Evolutionary conservation across 1,140 invertebrate genomes (phyloP), one percentile per base, ranked within the genome.

Genomic region (Nephotettix cincticeps): DNA sequence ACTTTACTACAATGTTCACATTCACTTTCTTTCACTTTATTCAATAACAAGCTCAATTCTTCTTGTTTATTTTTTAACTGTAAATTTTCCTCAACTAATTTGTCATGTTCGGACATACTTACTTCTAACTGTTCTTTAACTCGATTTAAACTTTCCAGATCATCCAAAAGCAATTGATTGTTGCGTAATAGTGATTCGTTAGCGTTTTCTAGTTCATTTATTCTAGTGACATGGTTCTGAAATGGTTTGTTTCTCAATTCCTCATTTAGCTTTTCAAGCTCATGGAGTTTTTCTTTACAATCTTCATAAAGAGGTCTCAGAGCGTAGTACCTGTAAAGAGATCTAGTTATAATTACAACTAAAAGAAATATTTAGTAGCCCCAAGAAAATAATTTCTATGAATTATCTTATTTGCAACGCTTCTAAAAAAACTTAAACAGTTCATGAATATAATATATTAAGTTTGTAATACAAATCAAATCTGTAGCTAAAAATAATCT

Each of bases 231-330:
- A 27, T 61, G 14, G 87, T 85, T 71, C 88, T 85, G 75, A 91
- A 89, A 47, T 91, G 79, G 76, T 91, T 88, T 71, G 25, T 84
- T 83, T 75, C 91, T 89, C 71, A 92, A 80, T 75, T 89, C 85
- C 70, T 88, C 85, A 75, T 89, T 89, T 19, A 90, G 90, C 70
- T 85, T 72, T 68, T 72, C 69, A 54, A 74, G 43, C 19, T 67
- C 40, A 17, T 67, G 64, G 2, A 67, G 40, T 67, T 25, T 67
- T 67, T 54, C 47, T 29, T 61, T 61, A 29, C 56, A 61, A 9
- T 75, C 71, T 69, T 82, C 81, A 36, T 79, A 79, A 71, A 77
- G 69, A 17, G 81, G 81, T 71, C 80, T 77, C 43, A 82, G 69
- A 68, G 80, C 81, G 66, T 80, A 79, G 74, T 81, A 83, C 71